Evolutionary conservation across 2,888 invertebrate genomes (phyloP), one percentile per base, ranked within the genome.

Genomic region (Hermodice carunculata): DNA sequence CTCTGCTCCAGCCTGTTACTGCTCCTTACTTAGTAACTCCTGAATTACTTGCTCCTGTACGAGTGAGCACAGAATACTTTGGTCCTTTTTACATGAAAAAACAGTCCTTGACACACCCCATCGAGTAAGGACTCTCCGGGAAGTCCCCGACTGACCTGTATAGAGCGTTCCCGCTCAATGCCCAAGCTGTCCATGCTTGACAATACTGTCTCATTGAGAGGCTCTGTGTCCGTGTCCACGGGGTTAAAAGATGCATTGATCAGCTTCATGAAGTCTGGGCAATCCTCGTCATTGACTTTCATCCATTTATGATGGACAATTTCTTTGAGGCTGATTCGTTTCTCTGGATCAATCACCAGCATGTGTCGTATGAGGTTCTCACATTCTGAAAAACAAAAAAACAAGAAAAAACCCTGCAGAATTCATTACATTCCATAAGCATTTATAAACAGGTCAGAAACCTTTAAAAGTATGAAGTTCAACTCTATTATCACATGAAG

Each of bases 291-390:
- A 68, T 44, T 54, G 62, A 75, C 61, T 69, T 75, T 73, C 81
- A 98, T 94, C 98, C 98, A 98, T 69, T 93, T 90, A 85, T 98
- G 97, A 73, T 92, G 90, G 86, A 95, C 94, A 79, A 98, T 95
- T 88, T 96, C 95, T 64, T 92, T 92, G 80, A 98, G 93, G 24
- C 93, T 93, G 85, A 93, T 95, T 74, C 98, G 90, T 85, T 95
- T 94, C 78, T 90, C 90, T 11, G 98, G 96, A 84, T 98, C 96
- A 79, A 96, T 87, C 64, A 96, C 95, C 80, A 98, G 88, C 96
- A 98, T 98, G 86, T 95, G 94, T 42, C 96, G 91, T 81, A 98
- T 95, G 70, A 98, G 88, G 75, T 94, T 94, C 88, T 98, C 97
- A 87, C 97, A 97, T 85, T 96, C 96, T 94, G 90, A 31, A 89